Percentiles rank a stretch among this genome's conserved stretches.
Evolutionary conservation across 1,140 invertebrate genomes (phyloP).

Genomic region (Charaxes varanes): DNA sequence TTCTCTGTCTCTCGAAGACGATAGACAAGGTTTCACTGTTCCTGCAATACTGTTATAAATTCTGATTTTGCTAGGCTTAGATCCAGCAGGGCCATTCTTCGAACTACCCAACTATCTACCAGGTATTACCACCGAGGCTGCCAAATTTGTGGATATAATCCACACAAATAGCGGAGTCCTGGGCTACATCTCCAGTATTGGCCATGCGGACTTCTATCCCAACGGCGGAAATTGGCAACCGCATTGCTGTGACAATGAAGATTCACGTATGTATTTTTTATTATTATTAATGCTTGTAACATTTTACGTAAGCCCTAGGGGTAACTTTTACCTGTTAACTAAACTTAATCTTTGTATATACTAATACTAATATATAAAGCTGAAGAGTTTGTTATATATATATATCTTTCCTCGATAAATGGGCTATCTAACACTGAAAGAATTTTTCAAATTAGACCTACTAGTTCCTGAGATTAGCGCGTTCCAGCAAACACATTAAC

Average conservation of each 20-base stretch:
- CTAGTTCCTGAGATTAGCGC: too few relatives aligned
- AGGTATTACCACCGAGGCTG: slow-evolving; percentile 14
- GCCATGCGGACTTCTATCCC: slow-evolving; percentile 21
- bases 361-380: too few relatives aligned
- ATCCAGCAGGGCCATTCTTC: slow-evolving; percentile 23
- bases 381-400: too few relatives aligned
- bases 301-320: background rate
- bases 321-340: background rate
- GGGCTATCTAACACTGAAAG: too few relatives aligned
- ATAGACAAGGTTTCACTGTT: too few relatives aligned
- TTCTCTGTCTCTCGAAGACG: too few relatives aligned
- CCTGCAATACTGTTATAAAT: too few relatives aligned
- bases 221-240: slow-evolving; percentile 16
- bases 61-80: too few relatives aligned
- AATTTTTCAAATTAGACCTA: too few relatives aligned
- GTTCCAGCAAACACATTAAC: too few relatives aligned
- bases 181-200: slow-evolving; percentile 6
- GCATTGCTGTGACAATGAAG: slow-evolving; percentile 5
- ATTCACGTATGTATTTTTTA: background rate
- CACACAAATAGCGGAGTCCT: slow-evolving; percentile 13
- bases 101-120: slow-evolving; percentile 12
- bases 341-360: background rate
- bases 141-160: slow-evolving; percentile 20
- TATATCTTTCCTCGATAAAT: too few relatives aligned
- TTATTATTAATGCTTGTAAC: background rate